Evolutionary conservation across 2,113 vertebrate genomes (phyloP).

Genomic region (Cochlearius cochlearius): DNA sequence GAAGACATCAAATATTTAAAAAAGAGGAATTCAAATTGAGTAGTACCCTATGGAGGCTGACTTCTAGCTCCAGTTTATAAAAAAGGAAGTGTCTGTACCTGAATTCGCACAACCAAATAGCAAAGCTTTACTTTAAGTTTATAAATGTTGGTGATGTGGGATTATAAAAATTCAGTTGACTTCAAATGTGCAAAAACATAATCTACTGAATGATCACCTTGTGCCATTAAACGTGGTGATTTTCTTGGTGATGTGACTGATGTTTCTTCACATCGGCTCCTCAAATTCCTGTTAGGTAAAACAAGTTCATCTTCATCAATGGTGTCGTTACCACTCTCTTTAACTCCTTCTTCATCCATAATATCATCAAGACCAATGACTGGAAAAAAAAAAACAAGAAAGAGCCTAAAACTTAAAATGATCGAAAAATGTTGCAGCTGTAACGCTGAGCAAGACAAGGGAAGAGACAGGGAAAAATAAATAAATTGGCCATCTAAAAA

Average conservation of each 20-base stretch:
- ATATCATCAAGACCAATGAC: slow-evolving; percentile 83
- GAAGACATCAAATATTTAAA: background rate
- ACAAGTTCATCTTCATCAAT: slow-evolving; percentile 80
- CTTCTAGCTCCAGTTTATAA: background rate
- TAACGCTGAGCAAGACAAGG: background rate
- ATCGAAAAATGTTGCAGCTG: background rate
- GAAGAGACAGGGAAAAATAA: background rate
- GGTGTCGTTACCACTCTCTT: slow-evolving; percentile 76
- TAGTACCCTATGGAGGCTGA: background rate
- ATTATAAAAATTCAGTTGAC: background rate
- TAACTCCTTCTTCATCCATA: slow-evolving; percentile 81
- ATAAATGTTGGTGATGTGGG: background rate
- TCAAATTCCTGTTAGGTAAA: slow-evolving; percentile 73
- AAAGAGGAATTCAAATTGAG: background rate
- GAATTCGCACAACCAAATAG: background rate
- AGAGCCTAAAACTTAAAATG: slow-evolving; percentile 44
- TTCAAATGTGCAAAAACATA: background rate
- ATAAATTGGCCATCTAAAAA: background rate
- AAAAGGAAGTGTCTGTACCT: background rate
- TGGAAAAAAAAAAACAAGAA: slow-evolving; percentile 56
- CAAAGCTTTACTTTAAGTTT: background rate
- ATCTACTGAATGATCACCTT: slow-evolving; percentile 70
- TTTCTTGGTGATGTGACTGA: slow-evolving; percentile 79
- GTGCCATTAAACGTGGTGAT: slow-evolving; percentile 81
- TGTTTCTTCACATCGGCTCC: slow-evolving; percentile 74